Evolutionary conservation across 1,140 invertebrate genomes (phyloP), one percentile per base, ranked within the genome.

Genomic region (Lucilia cuprina): DNA sequence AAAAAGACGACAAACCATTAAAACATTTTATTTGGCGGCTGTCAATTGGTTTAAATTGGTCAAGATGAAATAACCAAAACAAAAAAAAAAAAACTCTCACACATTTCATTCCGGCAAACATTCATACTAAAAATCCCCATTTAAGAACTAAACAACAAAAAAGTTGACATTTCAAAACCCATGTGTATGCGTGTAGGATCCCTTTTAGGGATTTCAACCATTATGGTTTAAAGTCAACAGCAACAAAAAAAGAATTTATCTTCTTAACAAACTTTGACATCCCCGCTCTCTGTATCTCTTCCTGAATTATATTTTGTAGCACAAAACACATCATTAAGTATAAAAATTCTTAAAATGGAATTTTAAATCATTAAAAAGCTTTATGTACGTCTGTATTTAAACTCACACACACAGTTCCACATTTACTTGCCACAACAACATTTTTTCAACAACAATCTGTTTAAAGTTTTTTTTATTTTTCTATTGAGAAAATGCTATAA

Each of bases 271-370:
- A 70, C 47, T n/a, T 13, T 49, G 13, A 13, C 9, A 25, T 41
- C 13, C 14, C 4, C 65, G 21, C 65, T 25, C 65, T 70, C 19
- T 65, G 17, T 65, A 30, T 19, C 60, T n/a, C 4, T 10, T 25
- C 5, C 65, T 78, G 47, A 80, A 50, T 77, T 80, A 80, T 80
- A 49, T 50, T 80, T 80, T 80, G 77, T 80, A 49, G 77, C 87
- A 88, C 87, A 87, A 91, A 91, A 91, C 90, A 91, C 90, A 91
- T 91, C 90, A 91, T 91, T 91, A 91, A 91, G 89, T 91, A 91
- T 90, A 91, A 91, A 83, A 91, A 91, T 91, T 91, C 90, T 91
- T 89, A 91, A 91, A 91, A 91, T 91, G 90, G 90, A 91, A 91
- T 91, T 91, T 91, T 91, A 91, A 91, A 91, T 91, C 90, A 91